Base-by-base conservation (phyloP, 2,888 invertebrate species). In the Chromoteleia sp. region DNA sequence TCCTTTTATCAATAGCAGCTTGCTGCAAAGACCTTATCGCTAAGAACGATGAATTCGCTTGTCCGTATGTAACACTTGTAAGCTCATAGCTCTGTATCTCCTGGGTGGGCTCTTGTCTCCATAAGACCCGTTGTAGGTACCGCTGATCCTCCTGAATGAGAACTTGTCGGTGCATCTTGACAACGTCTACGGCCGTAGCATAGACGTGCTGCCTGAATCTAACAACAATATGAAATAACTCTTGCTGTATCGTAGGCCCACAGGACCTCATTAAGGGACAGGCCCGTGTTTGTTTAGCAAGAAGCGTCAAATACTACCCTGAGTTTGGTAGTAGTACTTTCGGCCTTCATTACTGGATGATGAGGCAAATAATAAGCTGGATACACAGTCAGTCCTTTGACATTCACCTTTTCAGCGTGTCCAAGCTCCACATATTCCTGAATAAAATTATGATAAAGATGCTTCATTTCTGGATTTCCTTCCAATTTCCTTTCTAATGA, bases 141-240 rank as follows among this genome's bases (percentile, higher is more conserved):
- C 75, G 54, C 61, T 89, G 84, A 10, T 80, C 74, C 0, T 58
- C 45, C 3, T 25, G 50, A 2, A 85, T 29, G 14, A 7, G 15
- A 3, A 87, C 52, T 59, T 85, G 84, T 0, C 86, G 84, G 52
- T 86, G 89, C 87, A 88, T 89, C 78, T 88, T 86, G 4, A 76
- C 84, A 29, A 90, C 83, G 58, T 89, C 89, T 12, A 84, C 88
- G 4, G 84, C 84, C 3, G 88, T 25, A 0, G 84, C 86, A 19
- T 85, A 81, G 1, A 14, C 14, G 52, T 85, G 74, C 12, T 65
- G 45, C 0, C 87, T 65, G 56, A 87, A 88, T 10, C 85, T 58
- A 2, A 86, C 7, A 5, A 89, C 14, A 2, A 86, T 50, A 0
- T 82, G 43, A 25, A 85, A 71, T 0, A 87, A 41, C 12, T 86